These are phyloP conservation scores for Mythimna ferrago DNA, from an alignment of 2,888 invertebrate species.

Conservation along the genomic window DNA sequence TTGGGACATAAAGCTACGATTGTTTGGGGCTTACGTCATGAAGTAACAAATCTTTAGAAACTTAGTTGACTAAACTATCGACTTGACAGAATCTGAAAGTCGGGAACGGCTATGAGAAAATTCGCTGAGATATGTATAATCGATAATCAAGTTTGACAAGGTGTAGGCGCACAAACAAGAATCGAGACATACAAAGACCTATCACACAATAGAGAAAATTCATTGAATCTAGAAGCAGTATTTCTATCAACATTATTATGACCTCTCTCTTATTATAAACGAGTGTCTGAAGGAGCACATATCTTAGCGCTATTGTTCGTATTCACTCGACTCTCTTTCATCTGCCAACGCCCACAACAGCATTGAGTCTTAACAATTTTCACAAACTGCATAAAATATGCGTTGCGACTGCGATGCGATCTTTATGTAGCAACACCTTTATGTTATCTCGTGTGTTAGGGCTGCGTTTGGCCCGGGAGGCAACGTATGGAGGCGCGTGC, in stretches of 20 bases:
- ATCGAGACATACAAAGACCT: constrained; percentile 19
- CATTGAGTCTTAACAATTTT: constrained; percentile 48
- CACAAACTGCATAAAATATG: constrained; percentile 44
- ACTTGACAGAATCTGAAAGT: constrained; percentile 1
- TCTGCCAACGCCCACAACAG: constrained; percentile 53
- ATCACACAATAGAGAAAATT: constrained; percentile 44
- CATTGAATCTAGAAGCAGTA: constrained; percentile 42
- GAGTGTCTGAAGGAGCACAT: constrained; percentile 47
- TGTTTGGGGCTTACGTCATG: not conserved
- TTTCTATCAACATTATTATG: constrained; percentile 48
- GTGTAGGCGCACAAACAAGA: constrained; percentile 8
- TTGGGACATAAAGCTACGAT: not conserved
- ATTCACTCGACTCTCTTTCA: constrained; percentile 47
- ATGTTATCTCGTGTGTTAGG: constrained; percentile 53
- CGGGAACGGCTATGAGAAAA: constrained; percentile 18
- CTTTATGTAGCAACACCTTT: constrained; percentile 58
- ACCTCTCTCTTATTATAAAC: constrained; percentile 47
- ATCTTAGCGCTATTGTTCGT: constrained; percentile 48
- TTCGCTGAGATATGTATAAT: constrained; percentile 16
- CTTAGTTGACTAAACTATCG: not conserved
- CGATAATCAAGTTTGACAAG: constrained; percentile 20
- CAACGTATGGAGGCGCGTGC: constrained; percentile 57
- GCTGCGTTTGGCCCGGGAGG: constrained; percentile 27
- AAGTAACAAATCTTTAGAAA: not conserved
- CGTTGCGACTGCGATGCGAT: constrained; percentile 42